phyloP scores from a whole-genome alignment of 92 coral and sea anemone species.

The Ricordea florida region DNA sequence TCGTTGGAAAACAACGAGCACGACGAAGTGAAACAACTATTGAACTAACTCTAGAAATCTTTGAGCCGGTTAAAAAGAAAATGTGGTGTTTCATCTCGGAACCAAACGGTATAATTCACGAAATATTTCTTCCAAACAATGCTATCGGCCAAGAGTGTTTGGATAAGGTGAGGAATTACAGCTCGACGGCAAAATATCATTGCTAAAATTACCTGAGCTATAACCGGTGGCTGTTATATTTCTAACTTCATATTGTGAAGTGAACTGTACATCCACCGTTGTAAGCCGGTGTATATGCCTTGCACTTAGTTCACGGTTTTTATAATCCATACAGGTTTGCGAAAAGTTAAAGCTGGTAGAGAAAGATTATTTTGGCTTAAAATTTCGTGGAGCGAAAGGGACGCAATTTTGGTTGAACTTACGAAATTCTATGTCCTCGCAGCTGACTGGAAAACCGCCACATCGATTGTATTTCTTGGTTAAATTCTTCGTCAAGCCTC shows the following conservation, averaged over 20 bases:
- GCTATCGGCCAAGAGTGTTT: conserved; percentile 98
- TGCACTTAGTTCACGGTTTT: background rate
- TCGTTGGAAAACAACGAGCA: background rate
- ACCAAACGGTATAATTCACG: conserved; percentile 98
- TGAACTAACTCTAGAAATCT: background rate
- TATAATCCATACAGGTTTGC: conserved; percentile 78
- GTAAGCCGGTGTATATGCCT: background rate
- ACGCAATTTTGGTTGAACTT: conserved; percentile 88
- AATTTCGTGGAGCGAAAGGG: conserved; percentile 90
- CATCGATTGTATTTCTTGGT: conserved; percentile 91
- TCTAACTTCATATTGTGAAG: no score
- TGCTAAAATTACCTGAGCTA: conserved; percentile 13
- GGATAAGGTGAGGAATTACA: conserved; percentile 82
- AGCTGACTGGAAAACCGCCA: conserved; percentile 93
- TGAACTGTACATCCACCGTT: no score
- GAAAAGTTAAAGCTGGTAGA: conserved; percentile 90
- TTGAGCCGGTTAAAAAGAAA: conserved; percentile 7
- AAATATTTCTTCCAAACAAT: conserved; percentile 82
- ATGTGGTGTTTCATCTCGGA: conserved; percentile 98
- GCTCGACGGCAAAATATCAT: background rate
- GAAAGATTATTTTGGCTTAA: conserved; percentile 95
- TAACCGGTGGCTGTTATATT: conserved; percentile 13
- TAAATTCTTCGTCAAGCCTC: conserved; percentile 97
- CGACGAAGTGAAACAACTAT: conserved; percentile 5
- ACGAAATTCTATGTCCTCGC: conserved; percentile 90